These are phyloP conservation scores for Exocentrus adspersus DNA, from an alignment of 2,888 invertebrate species.

Conservation along the genomic window DNA sequence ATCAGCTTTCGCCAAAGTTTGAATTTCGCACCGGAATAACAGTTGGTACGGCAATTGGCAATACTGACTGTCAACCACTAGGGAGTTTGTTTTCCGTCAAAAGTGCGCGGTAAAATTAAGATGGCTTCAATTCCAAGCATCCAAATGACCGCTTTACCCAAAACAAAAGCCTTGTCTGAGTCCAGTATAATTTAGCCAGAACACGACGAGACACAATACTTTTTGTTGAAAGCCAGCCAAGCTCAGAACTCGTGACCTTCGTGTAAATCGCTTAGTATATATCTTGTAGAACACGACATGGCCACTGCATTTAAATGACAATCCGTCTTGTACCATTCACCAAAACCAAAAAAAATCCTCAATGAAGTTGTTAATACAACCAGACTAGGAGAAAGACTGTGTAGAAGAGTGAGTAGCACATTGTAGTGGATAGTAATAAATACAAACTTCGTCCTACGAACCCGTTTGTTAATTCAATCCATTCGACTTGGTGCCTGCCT, in stretches of 20 bases:
- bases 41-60: no score
- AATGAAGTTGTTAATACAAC: constrained; percentile 13
- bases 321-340: neutral
- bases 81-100: no score
- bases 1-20: no score
- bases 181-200: no score
- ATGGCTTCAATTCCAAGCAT: no score
- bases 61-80: no score
- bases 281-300: constrained; percentile 1
- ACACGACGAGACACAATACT: no score
- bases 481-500: constrained; percentile 30
- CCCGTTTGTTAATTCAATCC: constrained; percentile 32
- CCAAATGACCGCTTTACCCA: no score
- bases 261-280: neutral
- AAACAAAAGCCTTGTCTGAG: no score
- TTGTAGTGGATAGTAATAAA: neutral
- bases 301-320: constrained; percentile 1
- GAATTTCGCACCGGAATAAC: no score
- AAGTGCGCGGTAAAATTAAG: no score
- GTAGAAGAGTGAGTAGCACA: constrained; percentile 4
- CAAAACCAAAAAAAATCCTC: neutral
- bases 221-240: no score
- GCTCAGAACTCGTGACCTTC: neutral
- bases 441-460: constrained; percentile 28
- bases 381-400: constrained; percentile 7